Percentiles rank a stretch among this genome's conserved stretches.
These are phyloP conservation scores for Cistogaster globosa DNA, from an alignment of 2,888 invertebrate species.

Conservation along the genomic window DNA sequence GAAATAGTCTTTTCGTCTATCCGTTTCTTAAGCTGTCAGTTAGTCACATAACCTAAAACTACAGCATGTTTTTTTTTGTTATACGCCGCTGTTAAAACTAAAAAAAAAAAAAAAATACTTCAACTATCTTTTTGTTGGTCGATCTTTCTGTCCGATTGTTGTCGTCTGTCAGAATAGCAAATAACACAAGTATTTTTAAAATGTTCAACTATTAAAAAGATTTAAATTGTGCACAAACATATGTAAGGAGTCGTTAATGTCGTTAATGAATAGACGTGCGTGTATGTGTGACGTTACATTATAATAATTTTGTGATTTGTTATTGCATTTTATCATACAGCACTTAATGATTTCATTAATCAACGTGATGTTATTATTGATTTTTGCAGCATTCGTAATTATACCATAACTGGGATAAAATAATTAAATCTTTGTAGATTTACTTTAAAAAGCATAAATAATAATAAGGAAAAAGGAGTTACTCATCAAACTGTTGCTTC, in stretches of 20 bases:
- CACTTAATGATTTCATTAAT: constrained; percentile 71
- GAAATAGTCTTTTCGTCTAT: neutral
- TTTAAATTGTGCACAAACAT: constrained; percentile 40
- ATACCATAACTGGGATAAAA: constrained; percentile 70
- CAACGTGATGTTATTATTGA: constrained; percentile 71
- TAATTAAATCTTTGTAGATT: constrained; percentile 65
- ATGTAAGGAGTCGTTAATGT: neutral
- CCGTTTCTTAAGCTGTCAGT: neutral
- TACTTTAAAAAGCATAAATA: neutral
- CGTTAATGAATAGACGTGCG: neutral
- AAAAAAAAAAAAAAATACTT: constrained; percentile 2
- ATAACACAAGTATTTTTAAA: constrained; percentile 46
- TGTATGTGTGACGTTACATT: constrained; percentile 37
- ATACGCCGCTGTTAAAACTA: constrained; percentile 6
- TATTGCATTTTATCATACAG: constrained; percentile 69
- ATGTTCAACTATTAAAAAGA: constrained; percentile 45
- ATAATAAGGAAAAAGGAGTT: neutral
- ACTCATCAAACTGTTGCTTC: neutral
- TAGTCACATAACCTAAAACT: too few relatives aligned
- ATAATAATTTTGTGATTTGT: constrained; percentile 67
- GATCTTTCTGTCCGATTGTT: neutral
- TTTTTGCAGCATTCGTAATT: constrained; percentile 67
- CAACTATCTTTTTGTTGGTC: neutral
- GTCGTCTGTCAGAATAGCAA: constrained; percentile 21
- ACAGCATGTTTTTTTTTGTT: neutral